Conservation (phyloP, 2,113 vertebrate genomes). For the Carassius auratus region DNA sequence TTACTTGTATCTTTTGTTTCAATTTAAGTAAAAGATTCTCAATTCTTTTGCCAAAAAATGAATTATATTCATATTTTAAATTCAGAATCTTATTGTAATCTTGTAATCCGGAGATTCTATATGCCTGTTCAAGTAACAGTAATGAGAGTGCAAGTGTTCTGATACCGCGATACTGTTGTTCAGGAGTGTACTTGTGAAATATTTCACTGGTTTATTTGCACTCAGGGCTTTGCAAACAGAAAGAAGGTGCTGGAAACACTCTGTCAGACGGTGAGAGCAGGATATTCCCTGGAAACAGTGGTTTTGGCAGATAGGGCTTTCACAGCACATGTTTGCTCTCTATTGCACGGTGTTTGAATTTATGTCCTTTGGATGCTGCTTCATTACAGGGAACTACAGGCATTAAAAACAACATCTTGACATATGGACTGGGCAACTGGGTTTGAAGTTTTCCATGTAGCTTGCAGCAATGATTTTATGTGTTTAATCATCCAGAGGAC, state of each 20-base stretch:
- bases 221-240: constrained; percentile 29
- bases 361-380: background rate
- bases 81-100: no score
- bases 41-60: no score
- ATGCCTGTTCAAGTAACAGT: background rate
- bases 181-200: constrained; percentile 14
- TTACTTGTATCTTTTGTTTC: no score
- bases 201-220: constrained; percentile 14
- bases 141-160: background rate
- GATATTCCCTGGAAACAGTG: constrained; percentile 14
- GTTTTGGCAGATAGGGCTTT: constrained; percentile 27
- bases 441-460: background rate
- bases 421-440: background rate
- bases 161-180: background rate
- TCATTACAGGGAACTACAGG: background rate
- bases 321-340: constrained; percentile 19
- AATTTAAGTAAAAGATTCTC: no score
- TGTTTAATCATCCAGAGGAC: background rate
- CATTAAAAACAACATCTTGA: constrained; percentile 2
- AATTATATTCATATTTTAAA: no score
- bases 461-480: background rate
- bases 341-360: background rate
- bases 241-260: background rate
- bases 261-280: background rate
- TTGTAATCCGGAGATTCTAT: no score